A percentile compares a stretch with the other conserved stretches of the same genome.
These are phyloP conservation scores for Spisula solida DNA, from an alignment of 2,888 invertebrate genomes.

Conservation along the genomic window DNA sequence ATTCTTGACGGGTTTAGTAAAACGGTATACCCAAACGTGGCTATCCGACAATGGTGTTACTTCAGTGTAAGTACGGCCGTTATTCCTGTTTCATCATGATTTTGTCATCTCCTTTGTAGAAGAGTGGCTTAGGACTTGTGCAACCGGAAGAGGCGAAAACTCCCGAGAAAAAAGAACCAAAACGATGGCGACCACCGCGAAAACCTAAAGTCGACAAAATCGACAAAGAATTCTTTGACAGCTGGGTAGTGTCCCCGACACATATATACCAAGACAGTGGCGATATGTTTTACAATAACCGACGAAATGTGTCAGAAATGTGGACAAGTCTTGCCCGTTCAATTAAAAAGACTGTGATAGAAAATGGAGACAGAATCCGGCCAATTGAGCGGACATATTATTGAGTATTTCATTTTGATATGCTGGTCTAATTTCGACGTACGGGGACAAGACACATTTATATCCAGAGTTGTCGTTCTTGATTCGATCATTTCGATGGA, in stretches of 20 bases:
- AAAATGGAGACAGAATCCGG: constrained; percentile 41
- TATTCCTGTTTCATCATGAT: neutral
- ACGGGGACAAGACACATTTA: neutral
- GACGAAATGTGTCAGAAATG: constrained; percentile 63
- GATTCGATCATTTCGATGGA: no score
- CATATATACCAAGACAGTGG: constrained; percentile 43
- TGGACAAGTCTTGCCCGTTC: constrained; percentile 58
- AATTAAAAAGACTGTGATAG: constrained; percentile 50
- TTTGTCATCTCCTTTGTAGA: neutral
- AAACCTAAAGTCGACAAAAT: constrained; percentile 54
- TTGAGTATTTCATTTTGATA: constrained; percentile 14
- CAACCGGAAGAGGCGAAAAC: neutral
- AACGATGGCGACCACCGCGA: constrained; percentile 60
- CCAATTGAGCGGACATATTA: constrained; percentile 51
- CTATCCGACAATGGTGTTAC: no score
- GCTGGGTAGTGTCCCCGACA: constrained; percentile 64
- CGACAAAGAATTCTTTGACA: constrained; percentile 62
- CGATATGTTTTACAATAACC: constrained; percentile 62
- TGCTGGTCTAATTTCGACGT: neutral
- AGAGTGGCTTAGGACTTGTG: neutral
- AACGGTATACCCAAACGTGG: no score
- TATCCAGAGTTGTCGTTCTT: no score
- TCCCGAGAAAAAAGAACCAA: constrained; percentile 54
- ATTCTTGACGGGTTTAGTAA: no score
- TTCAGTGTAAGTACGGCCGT: no score